These are phyloP conservation scores for Leucophora obtusa DNA, from an alignment of 2,888 invertebrate species.

Conservation along the genomic window DNA sequence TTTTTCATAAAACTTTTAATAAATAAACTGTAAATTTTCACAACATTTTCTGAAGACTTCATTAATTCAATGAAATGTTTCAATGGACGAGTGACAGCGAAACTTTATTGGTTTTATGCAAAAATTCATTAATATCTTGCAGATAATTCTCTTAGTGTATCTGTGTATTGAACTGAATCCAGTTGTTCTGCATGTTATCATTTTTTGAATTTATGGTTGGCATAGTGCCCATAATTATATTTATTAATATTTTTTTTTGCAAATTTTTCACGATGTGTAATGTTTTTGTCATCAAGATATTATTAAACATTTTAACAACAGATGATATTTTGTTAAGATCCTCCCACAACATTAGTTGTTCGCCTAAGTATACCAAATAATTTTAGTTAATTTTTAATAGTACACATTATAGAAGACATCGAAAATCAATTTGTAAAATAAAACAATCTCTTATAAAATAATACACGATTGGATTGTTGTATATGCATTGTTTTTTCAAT, in stretches of 20 bases:
- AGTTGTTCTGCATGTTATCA: neutral
- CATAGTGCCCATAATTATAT: constrained; percentile 1
- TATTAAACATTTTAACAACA: neutral
- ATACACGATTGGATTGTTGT: constrained; percentile 39
- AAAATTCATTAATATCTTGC: no score
- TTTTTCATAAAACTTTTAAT: no score
- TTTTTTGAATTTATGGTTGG: constrained; percentile 1
- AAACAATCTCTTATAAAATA: constrained; percentile 31
- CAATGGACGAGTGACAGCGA: no score
- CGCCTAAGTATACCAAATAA: neutral
- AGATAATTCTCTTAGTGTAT: no score
- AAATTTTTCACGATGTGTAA: neutral
- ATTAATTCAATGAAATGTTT: no score
- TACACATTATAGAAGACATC: neutral
- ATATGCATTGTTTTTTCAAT: constrained; percentile 42
- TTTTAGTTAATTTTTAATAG: neutral
- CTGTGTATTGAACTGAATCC: neutral
- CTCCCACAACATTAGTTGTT: neutral
- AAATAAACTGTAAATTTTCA: no score
- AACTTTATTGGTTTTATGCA: no score
- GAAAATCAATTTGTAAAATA: neutral
- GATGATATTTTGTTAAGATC: neutral
- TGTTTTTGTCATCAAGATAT: neutral
- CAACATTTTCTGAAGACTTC: no score
- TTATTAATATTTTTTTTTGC: constrained; percentile 1